Evolutionary conservation across 2,797 vertebrate species (phyloP).

Genomic region (Knipowitschia caucasica): DNA sequence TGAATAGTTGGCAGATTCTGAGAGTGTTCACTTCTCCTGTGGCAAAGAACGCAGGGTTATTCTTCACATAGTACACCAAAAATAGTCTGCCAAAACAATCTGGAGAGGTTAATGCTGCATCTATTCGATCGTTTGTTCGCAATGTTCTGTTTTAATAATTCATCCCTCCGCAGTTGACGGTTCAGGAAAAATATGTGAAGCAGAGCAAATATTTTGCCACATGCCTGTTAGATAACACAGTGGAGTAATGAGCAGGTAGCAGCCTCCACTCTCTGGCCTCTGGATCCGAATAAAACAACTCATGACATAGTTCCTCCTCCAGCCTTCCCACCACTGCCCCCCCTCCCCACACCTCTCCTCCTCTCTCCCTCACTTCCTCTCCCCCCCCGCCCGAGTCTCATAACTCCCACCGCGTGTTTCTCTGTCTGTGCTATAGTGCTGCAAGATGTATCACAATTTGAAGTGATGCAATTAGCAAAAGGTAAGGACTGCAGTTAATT

Average conservation of each 20-base stretch:
- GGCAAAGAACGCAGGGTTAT: no score
- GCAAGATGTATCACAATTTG: no score
- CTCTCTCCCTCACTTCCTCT: slow-evolving; percentile 17
- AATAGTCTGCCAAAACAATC: no score
- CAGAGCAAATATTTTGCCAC: slow-evolving; percentile 45
- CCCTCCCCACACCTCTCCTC: slow-evolving; percentile 34
- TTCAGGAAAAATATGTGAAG: slow-evolving; percentile 26
- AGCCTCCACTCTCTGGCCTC: slow-evolving; percentile 69
- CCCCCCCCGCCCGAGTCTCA: slow-evolving; percentile 47
- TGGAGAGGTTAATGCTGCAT: no score
- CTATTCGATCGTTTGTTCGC: no score
- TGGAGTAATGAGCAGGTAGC: slow-evolving; percentile 65
- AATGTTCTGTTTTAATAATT: no score
- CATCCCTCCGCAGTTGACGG: background rate
- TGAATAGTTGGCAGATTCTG: no score
- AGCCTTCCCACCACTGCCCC: slow-evolving; percentile 52
- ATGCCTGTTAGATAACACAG: slow-evolving; percentile 61
- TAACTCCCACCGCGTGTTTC: slow-evolving; percentile 60
- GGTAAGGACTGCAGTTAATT: no score
- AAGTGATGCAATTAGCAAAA: no score
- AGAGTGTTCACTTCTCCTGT: no score
- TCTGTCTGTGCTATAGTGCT: no score
- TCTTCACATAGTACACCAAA: no score
- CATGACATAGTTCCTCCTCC: slow-evolving; percentile 68
- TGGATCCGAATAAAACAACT: slow-evolving; percentile 69